These are phyloP conservation scores for Teleogryllus oceanicus DNA, from an alignment of 2,888 invertebrate genomes.

Conservation along the genomic window DNA sequence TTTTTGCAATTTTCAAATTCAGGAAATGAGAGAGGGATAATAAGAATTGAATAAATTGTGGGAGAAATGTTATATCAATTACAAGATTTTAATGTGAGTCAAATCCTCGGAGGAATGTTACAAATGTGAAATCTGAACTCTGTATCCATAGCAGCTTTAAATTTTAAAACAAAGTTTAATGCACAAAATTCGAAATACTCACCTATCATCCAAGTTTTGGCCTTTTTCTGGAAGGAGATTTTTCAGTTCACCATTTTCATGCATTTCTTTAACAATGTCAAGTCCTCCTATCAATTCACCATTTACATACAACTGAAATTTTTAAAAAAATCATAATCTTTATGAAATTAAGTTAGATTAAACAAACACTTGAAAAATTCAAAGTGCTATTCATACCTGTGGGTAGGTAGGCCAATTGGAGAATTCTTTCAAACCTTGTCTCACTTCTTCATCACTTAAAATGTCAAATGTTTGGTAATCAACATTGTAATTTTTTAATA, in stretches of 20 bases:
- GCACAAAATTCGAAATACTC: conserved; percentile 22
- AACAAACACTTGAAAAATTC: neutral
- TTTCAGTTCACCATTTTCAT: conserved; percentile 48
- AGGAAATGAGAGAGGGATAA: too few relatives aligned
- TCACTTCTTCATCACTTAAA: conserved; percentile 50
- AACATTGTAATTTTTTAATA: conserved; percentile 64
- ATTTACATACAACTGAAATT: conserved; percentile 47
- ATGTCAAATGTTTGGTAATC: conserved; percentile 52
- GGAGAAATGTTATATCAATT: too few relatives aligned
- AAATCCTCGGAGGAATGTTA: too few relatives aligned
- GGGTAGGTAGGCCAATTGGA: conserved; percentile 55
- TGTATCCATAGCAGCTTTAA: too few relatives aligned
- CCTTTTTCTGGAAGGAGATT: conserved; percentile 45
- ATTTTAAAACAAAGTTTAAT: neutral
- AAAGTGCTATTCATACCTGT: conserved; percentile 52
- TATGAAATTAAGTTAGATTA: neutral
- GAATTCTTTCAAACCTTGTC: conserved; percentile 50
- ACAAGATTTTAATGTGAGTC: too few relatives aligned
- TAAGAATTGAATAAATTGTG: too few relatives aligned
- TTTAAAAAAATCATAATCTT: neutral
- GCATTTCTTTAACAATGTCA: conserved; percentile 53
- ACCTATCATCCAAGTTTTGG: conserved; percentile 41
- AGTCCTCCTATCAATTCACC: conserved; percentile 52
- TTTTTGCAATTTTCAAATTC: too few relatives aligned
- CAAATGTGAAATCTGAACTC: too few relatives aligned